Percentiles rank a stretch among this genome's conserved stretches.
phyloP scores from a whole-genome alignment of 2,797 vertebrate species.

The Acestrorhynchus altus region DNA sequence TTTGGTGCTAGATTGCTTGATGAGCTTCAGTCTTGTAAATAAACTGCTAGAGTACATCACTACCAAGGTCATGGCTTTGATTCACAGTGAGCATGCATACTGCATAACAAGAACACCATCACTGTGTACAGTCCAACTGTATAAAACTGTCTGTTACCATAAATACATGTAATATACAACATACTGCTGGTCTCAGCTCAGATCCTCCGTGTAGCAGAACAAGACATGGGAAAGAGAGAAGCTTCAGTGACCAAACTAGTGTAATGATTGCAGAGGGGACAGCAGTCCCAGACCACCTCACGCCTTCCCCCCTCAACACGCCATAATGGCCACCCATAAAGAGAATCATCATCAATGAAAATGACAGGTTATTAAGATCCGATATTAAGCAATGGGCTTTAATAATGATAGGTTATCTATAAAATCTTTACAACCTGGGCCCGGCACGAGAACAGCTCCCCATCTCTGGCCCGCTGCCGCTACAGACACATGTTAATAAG shows the following conservation, averaged over 20 bases:
- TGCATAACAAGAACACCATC: neutral
- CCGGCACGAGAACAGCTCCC: conserved; percentile 86
- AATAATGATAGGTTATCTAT: conserved; percentile 94
- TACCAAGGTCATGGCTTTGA: neutral
- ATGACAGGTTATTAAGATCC: conserved; percentile 92
- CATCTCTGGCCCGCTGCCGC: conserved; percentile 82
- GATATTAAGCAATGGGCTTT: conserved; percentile 82
- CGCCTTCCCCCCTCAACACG: conserved; percentile 49
- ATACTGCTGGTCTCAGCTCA: conserved; percentile 7
- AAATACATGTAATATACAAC: conserved; percentile 3
- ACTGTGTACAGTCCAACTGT: neutral
- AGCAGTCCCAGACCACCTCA: conserved; percentile 64
- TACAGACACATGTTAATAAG: conserved; percentile 99
- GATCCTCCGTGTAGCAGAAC: conserved; percentile 39
- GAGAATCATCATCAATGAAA: conserved; percentile 85
- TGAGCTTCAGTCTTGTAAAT: neutral
- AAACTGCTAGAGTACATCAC: neutral
- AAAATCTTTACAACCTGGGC: conserved; percentile 95
- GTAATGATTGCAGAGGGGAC: conserved; percentile 65
- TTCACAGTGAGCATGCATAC: neutral
- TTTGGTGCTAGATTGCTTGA: too few relatives aligned
- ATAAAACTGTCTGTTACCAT: neutral
- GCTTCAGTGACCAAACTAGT: conserved; percentile 68
- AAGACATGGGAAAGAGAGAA: conserved; percentile 49
- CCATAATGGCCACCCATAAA: conserved; percentile 78